Conservation (phyloP, 2,113 vertebrate genomes). For the human region DNA sequence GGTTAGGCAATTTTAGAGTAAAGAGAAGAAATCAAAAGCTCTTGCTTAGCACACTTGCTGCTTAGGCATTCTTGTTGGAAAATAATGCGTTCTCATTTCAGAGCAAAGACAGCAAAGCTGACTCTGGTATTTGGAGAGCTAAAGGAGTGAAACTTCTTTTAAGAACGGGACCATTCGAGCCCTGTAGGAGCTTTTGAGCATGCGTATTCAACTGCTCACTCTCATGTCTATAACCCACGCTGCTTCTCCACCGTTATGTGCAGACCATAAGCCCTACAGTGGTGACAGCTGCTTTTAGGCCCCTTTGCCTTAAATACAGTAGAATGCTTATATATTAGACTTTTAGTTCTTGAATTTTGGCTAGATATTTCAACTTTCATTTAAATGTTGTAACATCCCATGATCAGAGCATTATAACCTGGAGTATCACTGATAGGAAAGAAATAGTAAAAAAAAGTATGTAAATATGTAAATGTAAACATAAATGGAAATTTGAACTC, state of each 20-base stretch:
- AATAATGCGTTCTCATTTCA: conserved; percentile 15
- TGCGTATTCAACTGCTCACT: neutral
- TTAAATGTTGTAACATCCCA: neutral
- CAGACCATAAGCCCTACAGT: neutral
- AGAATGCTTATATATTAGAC: neutral
- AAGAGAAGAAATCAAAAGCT: neutral
- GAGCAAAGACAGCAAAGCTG: neutral
- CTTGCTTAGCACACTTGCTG: neutral
- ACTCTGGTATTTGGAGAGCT: neutral
- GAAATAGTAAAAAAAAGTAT: neutral
- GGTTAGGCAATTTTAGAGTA: neutral
- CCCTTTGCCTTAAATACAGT: neutral
- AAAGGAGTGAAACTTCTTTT: neutral
- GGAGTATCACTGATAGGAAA: neutral
- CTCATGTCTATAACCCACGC: neutral
- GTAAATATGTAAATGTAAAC: neutral
- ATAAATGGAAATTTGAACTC: neutral
- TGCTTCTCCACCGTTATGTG: neutral
- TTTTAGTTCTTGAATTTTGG: neutral
- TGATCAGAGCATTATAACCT: neutral
- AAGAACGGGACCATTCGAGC: neutral
- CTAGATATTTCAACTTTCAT: neutral
- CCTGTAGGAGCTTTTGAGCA: neutral
- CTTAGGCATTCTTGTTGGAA: neutral
- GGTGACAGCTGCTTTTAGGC: neutral